Evolutionary conservation across 1,140 invertebrate species (phyloP), one percentile per base, ranked within the genome.

Genomic region (Paramacrobiotus metropolitanus): DNA sequence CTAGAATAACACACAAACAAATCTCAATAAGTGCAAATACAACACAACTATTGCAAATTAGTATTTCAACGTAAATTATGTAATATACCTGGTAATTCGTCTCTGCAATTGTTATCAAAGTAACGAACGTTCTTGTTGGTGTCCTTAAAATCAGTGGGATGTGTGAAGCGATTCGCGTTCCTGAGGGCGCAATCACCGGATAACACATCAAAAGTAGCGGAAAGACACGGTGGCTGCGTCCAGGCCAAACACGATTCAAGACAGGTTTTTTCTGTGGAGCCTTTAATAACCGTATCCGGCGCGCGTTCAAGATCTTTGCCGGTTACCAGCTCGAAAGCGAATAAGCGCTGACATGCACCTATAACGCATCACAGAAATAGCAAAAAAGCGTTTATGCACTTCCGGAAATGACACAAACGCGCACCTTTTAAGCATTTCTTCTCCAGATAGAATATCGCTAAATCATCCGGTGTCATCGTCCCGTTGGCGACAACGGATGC

Each of bases 51-150:
- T n/a, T n/a, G n/a, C n/a, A n/a, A n/a, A n/a, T n/a, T n/a, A n/a
- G n/a, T n/a, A n/a, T n/a, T n/a, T n/a, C n/a, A n/a, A n/a, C n/a
- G n/a, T n/a, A n/a, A n/a, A n/a, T n/a, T n/a, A n/a, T n/a, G n/a
- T n/a, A n/a, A n/a, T n/a, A n/a, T 55, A 55, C 48, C 24, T 15
- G 48, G 48, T 20, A 55, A 24, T 55, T 55, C 48, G 24, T 55
- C 48, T 55, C 24, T 15, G 28, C 48, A 55, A 24, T 55, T 55
- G 48, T 55, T 55, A 24, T 55, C 48, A 55, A 55, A 55, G 28
- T 55, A 55, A 15, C 24, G 48, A 24, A 55, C 28, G 15, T 55
- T 28, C 15, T 15, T 24, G 15, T 15, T 24, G 15, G 48, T 20
- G 9, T 55, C 48, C 24, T 28, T 15, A 24, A 55, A 55, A 24